Evolutionary conservation across 2,113 vertebrate genomes (phyloP).

Genomic region (Rhineura floridana): DNA sequence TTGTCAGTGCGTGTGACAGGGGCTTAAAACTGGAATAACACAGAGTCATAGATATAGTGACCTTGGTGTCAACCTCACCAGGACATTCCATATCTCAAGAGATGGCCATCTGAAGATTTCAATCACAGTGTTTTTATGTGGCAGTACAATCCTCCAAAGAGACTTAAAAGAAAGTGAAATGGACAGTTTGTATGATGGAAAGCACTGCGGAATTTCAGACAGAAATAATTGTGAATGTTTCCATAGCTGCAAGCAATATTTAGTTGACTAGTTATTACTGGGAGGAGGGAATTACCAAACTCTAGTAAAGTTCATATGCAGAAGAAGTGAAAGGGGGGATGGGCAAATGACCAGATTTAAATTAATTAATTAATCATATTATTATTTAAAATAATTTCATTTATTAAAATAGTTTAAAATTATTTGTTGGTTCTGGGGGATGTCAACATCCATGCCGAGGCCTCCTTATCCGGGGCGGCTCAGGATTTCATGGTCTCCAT

Average conservation of each 20-base stretch:
- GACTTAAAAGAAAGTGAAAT: constrained; percentile 27
- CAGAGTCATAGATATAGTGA: neutral
- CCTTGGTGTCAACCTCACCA: neutral
- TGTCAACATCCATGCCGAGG: too few relatives aligned
- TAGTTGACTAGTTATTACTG: neutral
- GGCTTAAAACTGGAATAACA: neutral
- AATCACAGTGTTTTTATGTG: constrained; percentile 20
- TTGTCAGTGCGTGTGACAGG: neutral
- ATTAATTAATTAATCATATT: too few relatives aligned
- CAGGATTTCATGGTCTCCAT: too few relatives aligned
- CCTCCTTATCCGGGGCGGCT: too few relatives aligned
- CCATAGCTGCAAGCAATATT: constrained; percentile 12
- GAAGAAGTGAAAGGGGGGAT: neutral
- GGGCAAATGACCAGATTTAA: too few relatives aligned
- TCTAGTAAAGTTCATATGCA: neutral
- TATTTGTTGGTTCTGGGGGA: too few relatives aligned
- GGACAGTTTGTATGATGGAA: constrained; percentile 32
- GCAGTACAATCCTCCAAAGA: neutral
- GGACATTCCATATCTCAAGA: constrained; percentile 10
- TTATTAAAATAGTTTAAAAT: too few relatives aligned
- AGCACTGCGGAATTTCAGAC: constrained; percentile 11
- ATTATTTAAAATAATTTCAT: too few relatives aligned
- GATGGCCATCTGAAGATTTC: constrained; percentile 18
- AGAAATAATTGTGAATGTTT: constrained; percentile 12
- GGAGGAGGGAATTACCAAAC: neutral